Evolutionary conservation across 2,888 invertebrate genomes (phyloP), one percentile per base, ranked within the genome.

Genomic region (Leptinotarsa tumamoca): DNA sequence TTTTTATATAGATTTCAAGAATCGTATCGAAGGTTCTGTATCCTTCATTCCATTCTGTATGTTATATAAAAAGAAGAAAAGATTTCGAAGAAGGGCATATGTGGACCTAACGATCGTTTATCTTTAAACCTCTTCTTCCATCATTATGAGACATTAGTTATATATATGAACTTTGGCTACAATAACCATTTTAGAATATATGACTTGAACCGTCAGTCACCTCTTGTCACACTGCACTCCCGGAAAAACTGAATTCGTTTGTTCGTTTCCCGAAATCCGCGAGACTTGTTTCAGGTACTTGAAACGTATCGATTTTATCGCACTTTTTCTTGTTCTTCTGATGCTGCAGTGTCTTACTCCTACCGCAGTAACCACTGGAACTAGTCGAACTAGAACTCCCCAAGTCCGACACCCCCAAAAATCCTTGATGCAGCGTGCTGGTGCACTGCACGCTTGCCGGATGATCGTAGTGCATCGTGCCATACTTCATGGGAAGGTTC

Each of bases 301-400:
- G 87, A 79, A 89, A 89, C 49, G 88, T 88, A 77, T 89, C 89
- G 66, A 89, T 87, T 77, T 87, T 88, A 14, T 88, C 87, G 72
- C 87, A 87, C 81, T 89, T 89, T 82, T 88, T 88, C 68, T 80
- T 79, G 14, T 70, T 73, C 21, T 73, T 68, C 56, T 72, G 87
- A 77, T 87, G 88, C 75, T 89, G 87, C 80, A 89, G 81, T 51
- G 87, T 89, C 81, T 87, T 89, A 81, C 87, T 88, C 80, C 85
- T 87, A 33, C 82, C 83, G 76, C 86, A 87, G 71, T 87, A 87
- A 27, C 86, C 86, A 68, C 86, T 86, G 52, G 86, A 86, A 81
- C 88, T 87, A 79, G 87, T 87, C 51, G 87, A 87, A 82, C 87
- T 87, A 18, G 87, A 87, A 80, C 86, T 86, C 23, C 87, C 88